phyloP scores from a whole-genome alignment of 1,140 invertebrate species.

The Coenobita brevimanus region DNA sequence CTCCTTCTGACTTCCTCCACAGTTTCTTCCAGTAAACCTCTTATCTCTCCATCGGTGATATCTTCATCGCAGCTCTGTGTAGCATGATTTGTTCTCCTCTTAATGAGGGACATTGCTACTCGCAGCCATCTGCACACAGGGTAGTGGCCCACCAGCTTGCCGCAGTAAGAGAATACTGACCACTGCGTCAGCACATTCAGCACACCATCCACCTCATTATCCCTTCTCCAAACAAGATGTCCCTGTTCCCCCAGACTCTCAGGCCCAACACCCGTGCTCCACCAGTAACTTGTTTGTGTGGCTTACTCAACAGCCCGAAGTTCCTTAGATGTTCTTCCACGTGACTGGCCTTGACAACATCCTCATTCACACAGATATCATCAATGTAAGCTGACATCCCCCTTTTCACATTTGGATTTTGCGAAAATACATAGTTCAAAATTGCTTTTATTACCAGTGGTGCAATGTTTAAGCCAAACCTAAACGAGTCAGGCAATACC shows the following conservation, averaged over 20 bases:
- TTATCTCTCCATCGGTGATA: no score
- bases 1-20: neutral
- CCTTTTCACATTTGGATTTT: neutral
- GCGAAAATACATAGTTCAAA: slow-evolving; percentile 9
- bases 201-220: neutral
- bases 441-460: slow-evolving; percentile 25
- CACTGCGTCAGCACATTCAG: neutral
- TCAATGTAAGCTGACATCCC: neutral
- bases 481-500: slow-evolving; percentile 24
- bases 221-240: neutral
- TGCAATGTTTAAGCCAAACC: slow-evolving; percentile 16
- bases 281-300: neutral
- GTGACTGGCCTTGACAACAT: neutral
- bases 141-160: neutral
- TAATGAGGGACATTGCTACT: neutral
- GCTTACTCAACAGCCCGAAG: slow-evolving; percentile 34
- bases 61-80: slow-evolving; percentile 8
- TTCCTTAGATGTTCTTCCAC: neutral
- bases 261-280: slow-evolving; percentile 1
- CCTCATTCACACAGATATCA: slow-evolving; percentile 20
- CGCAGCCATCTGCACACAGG: slow-evolving; percentile 21
- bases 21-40: neutral
- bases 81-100: neutral
- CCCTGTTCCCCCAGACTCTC: neutral
- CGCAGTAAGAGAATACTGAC: neutral